A percentile compares a stretch with the other conserved stretches of the same genome.
Evolutionary conservation across 2,113 vertebrate species (phyloP).

Genomic region (Ceyx margarethae): DNA sequence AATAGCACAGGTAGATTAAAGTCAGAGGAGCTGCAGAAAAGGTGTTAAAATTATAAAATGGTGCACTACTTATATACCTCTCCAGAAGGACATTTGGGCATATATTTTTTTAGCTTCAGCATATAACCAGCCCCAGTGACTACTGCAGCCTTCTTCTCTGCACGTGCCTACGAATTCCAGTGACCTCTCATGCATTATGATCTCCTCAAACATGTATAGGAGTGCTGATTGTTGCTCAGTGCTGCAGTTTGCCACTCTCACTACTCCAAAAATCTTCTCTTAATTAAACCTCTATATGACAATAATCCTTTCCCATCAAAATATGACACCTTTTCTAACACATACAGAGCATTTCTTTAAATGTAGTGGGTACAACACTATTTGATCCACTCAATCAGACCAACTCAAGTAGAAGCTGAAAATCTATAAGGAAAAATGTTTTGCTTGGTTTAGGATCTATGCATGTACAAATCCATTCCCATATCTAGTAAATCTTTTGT

Average conservation of each 20-base stretch:
- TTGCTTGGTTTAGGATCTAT: background rate
- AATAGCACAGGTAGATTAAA: conserved; percentile 26
- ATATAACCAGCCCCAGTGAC: background rate
- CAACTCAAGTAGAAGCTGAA: background rate
- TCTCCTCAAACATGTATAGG: background rate
- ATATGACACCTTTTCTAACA: background rate
- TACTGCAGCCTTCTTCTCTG: background rate
- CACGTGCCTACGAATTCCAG: background rate
- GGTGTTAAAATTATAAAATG: background rate
- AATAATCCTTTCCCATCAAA: background rate
- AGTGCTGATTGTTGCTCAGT: background rate
- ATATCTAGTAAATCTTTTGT: background rate
- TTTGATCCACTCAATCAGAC: background rate
- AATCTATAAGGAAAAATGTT: background rate
- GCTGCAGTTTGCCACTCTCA: background rate
- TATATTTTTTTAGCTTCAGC: background rate
- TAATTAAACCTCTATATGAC: background rate
- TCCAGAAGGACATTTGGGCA: background rate
- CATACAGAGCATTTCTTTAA: background rate
- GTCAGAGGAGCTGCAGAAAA: background rate
- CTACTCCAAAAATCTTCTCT: background rate
- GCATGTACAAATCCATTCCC: background rate
- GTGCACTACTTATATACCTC: background rate
- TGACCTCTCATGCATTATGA: background rate
- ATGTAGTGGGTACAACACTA: background rate